phyloP scores from a whole-genome alignment of 2,888 invertebrate species.

The Conomelus anceps region DNA sequence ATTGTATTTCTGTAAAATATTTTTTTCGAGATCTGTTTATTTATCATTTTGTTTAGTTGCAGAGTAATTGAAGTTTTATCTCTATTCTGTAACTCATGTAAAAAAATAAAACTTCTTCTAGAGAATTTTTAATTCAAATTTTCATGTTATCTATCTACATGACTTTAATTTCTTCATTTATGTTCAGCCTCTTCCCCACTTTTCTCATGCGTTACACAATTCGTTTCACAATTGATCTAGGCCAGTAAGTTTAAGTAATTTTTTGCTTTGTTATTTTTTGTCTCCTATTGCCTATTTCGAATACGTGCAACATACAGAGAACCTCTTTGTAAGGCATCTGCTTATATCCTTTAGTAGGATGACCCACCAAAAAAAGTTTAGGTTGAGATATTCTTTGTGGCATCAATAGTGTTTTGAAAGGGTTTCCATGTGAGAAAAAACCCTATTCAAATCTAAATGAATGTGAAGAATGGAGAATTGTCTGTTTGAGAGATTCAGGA shows the following conservation, averaged over 20 bases:
- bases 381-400: background rate
- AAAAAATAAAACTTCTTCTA: no score
- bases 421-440: background rate
- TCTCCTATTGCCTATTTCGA: background rate
- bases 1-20: no score
- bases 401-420: background rate
- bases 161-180: no score
- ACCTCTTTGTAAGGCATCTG: background rate
- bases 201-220: no score
- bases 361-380: background rate
- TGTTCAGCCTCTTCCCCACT: no score
- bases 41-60: no score
- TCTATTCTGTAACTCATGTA: no score
- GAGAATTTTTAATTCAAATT: no score
- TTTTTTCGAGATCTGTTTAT: no score
- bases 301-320: background rate
- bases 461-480: background rate
- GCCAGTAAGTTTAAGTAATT: background rate
- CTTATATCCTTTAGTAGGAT: background rate
- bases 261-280: background rate
- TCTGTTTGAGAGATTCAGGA: no score
- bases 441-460: background rate
- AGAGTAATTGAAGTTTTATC: no score
- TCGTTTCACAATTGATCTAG: background rate
- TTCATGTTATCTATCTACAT: no score